Conservation (phyloP, 2,113 vertebrate genomes). For the Calidris pygmaea region DNA sequence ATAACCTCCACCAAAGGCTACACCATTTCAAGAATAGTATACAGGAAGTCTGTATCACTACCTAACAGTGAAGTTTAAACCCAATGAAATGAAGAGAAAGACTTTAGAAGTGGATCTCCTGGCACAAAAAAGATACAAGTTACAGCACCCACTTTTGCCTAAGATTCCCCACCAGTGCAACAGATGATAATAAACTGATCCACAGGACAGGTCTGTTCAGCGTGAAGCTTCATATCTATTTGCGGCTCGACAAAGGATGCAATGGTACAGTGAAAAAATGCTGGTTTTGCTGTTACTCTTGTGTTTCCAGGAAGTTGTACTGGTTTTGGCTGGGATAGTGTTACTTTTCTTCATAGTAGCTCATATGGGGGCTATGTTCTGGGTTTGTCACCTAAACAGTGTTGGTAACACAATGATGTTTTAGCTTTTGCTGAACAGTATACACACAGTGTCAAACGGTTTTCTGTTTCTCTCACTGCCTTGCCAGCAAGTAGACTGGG, state of each 20-base stretch:
- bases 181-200: background rate
- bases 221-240: background rate
- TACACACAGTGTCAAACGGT: background rate
- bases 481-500: background rate
- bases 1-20: background rate
- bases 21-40: background rate
- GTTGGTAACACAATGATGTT: background rate
- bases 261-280: background rate
- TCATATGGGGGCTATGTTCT: background rate
- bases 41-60: background rate
- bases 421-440: background rate
- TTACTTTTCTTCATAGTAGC: background rate
- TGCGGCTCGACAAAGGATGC: background rate
- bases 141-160: background rate
- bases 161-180: background rate
- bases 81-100: background rate
- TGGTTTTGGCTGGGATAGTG: background rate
- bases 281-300: background rate
- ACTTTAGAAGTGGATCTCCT: background rate
- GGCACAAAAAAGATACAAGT: background rate
- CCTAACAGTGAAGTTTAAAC: background rate
- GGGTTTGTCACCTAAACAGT: background rate
- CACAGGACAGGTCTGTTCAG: background rate
- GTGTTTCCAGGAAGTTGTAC: background rate
- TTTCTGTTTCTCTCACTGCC: background rate